Evolutionary conservation across 2,888 invertebrate species (phyloP), one percentile per base, ranked within the genome.

Genomic region (Diogma glabrata): DNA sequence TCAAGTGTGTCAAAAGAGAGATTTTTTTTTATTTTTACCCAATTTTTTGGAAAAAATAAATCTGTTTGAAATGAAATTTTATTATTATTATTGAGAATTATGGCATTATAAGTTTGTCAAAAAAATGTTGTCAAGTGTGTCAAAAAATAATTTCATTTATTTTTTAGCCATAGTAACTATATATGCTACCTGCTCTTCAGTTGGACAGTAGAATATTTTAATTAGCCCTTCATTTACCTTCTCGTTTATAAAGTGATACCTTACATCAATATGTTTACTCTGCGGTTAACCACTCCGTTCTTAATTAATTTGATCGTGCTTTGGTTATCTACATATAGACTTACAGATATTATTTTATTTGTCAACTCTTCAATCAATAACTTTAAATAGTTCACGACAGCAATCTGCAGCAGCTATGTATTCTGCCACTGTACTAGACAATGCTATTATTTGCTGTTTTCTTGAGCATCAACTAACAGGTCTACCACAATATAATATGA

Each of bases 401-500:
- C 8, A 7, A 7, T 36, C 8, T 36, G 33, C 33, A 33, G 8
- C 33, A 26, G 52, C 54, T 50, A 52, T 52, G 16, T 52, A 52
- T 49, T 54, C 51, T 4, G 49, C 52, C 26, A 51, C 48, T 23
- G 51, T 51, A 22, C 52, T 51, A 22, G 51, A 53, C 19, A 48
- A 51, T 47, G 51, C 51, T 28, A 54, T 49, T 49, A 52, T 53
- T 16, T 22, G 48, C 52, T 55, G 53, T 49, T 26, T 51, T 38
- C 50, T 53, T 43, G 54, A 54, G 33, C 51, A 48, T 53, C 51
- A 55, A 24, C 52, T 43, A 33, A 55, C 51, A 16, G 43, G 24
- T 23, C 51, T 46, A 17, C 10, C 19, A 33, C 52, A 52, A 22
- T 50, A 55, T 24, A 43, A 17, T 50, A 54, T 51, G 46, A 52